Evolutionary conservation across 2,888 invertebrate species (phyloP).

Genomic region (Ceraclea dissimilis): DNA sequence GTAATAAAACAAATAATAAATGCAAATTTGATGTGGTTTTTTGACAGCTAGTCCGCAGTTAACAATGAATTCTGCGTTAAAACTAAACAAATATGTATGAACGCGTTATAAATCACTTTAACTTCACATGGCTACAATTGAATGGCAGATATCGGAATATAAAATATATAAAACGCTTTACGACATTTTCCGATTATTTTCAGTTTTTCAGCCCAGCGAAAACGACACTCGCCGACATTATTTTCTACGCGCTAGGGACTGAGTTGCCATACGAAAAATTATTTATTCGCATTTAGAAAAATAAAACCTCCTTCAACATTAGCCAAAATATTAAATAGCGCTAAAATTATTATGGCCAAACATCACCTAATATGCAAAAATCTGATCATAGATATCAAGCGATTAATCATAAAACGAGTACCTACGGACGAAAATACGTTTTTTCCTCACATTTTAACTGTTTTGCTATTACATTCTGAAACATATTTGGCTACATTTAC

Average conservation of each 20-base stretch:
- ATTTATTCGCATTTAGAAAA: too few species aligned
- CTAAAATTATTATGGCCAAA: too few species aligned
- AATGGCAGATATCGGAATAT: not conserved
- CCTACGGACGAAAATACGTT: too few species aligned
- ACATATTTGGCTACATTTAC: not conserved
- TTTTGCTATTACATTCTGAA: too few species aligned
- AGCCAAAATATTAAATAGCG: too few species aligned
- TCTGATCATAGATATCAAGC: too few species aligned
- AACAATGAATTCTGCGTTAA: not conserved
- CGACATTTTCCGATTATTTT: not conserved
- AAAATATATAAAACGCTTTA: not conserved
- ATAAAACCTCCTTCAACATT: too few species aligned
- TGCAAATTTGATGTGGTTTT: not conserved
- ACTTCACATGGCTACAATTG: not conserved
- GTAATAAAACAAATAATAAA: too few species aligned
- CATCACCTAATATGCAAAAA: too few species aligned
- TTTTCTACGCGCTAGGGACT: not conserved
- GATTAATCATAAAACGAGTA: too few species aligned
- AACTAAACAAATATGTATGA: not conserved
- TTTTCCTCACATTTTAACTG: too few species aligned
- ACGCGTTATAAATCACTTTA: too few species aligned
- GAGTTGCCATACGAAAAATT: not conserved
- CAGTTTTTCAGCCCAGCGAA: not conserved
- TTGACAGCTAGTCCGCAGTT: constrained; percentile 1
- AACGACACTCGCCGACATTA: not conserved